A percentile compares a stretch with the other conserved stretches of the same genome.
These are phyloP conservation scores for Lepilemur septentrionalis DNA, from an alignment of 2,797 vertebrate genomes.

Conservation along the genomic window DNA sequence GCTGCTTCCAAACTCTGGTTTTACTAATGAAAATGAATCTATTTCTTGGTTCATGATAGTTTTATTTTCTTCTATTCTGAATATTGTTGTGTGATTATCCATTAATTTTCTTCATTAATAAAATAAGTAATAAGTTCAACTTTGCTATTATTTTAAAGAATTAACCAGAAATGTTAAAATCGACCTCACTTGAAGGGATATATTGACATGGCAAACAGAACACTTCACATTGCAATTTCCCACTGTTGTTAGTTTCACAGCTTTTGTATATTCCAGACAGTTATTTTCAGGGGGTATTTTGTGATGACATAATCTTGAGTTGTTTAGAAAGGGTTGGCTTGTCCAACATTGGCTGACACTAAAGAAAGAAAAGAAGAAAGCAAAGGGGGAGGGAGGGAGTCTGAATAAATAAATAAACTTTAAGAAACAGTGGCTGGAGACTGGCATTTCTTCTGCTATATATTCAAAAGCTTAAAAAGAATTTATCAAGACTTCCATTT, in stretches of 20 bases:
- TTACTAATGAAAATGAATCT: background rate
- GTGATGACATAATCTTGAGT: background rate
- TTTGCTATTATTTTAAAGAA: background rate
- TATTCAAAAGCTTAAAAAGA: background rate
- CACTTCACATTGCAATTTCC: background rate
- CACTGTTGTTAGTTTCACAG: rapidly evolving
- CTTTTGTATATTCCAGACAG: background rate
- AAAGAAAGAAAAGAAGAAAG: constrained; percentile 54
- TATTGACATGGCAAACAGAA: background rate
- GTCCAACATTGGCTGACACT: constrained; percentile 59
- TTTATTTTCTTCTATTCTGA: background rate
- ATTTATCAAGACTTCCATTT: background rate
- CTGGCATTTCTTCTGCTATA: background rate
- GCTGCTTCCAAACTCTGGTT: background rate
- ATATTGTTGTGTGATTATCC: background rate
- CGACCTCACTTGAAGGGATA: background rate
- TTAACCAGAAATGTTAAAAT: background rate
- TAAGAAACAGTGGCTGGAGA: background rate
- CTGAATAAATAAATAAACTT: background rate
- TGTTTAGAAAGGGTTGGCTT: constrained; percentile 58
- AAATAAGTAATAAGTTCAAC: background rate
- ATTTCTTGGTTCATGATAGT: background rate
- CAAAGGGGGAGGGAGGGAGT: background rate
- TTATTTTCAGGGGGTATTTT: constrained; percentile 49
- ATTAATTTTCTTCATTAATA: background rate